Evolutionary conservation across 2,888 invertebrate species (phyloP), one percentile per base, ranked within the genome.

Genomic region (Sacculina carcini): DNA sequence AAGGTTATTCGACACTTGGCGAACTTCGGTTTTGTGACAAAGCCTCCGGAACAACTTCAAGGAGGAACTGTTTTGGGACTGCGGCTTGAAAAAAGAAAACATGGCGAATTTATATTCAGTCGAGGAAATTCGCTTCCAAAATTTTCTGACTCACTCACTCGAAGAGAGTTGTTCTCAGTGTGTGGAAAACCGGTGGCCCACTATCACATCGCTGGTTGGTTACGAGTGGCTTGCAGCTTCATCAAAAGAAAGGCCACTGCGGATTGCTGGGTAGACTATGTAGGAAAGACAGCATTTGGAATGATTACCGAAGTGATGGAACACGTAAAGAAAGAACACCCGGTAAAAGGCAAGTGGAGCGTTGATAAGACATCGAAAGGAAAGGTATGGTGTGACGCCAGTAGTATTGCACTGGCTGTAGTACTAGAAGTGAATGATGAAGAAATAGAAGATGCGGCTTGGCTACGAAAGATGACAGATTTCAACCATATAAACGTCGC

Each of bases 171-270:
- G 21, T 42, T 50, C 29, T 50, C n/a, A 6, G 40, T 44, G 14
- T 51, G 51, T 40, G 50, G 50, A 6, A 40, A 40, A 23, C 31
- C 42, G 50, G 40, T 50, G 14, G 40, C 26, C 6, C 38, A 49
- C 49, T 38, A 49, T 23, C 49, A 26, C 23, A 36, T 36, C 16
- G 26, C 38, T 10, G 50, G 40, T n/a, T 39, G 42, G 29, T n/a
- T n/a, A n/a, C n/a, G n/a, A n/a, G n/a, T n/a, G n/a, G n/a, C n/a
- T n/a, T n/a, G n/a, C n/a, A n/a, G n/a, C n/a, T n/a, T n/a, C n/a
- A n/a, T n/a, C n/a, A n/a, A n/a, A n/a, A n/a, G n/a, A n/a, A n/a
- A n/a, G n/a, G n/a, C n/a, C n/a, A n/a, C n/a, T n/a, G n/a, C n/a
- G n/a, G n/a, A n/a, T n/a, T n/a, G n/a, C n/a, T n/a, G n/a, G n/a